Evolutionary conservation across 2,888 invertebrate genomes (phyloP).

Genomic region (Peribatodes rhomboidaria): DNA sequence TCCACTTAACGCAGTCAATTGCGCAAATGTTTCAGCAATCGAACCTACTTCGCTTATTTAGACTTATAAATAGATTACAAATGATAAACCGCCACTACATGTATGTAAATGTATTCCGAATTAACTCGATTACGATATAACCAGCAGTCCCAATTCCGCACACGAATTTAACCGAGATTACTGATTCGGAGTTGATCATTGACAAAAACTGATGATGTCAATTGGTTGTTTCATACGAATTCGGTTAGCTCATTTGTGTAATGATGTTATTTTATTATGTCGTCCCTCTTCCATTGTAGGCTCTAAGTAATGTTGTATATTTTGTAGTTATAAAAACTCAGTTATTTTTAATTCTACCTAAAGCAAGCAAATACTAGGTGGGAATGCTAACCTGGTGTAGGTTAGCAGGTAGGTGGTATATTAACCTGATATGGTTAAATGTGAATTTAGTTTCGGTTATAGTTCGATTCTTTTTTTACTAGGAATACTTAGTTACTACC

Average conservation of each 20-base stretch:
- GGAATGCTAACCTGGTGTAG: too few relatives aligned
- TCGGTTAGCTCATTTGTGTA: slow-evolving; percentile 12
- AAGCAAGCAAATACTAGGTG: too few relatives aligned
- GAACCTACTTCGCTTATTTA: slow-evolving; percentile 69
- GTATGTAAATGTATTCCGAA: slow-evolving; percentile 68
- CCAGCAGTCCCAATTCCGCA: slow-evolving; percentile 32
- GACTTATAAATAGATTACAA: slow-evolving; percentile 77
- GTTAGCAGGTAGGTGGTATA: too few relatives aligned
- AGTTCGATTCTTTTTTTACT: too few relatives aligned
- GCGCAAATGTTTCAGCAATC: neutral
- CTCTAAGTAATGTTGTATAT: neutral
- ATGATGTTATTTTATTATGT: neutral
- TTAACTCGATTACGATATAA: slow-evolving; percentile 57
- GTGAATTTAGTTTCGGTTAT: too few relatives aligned
- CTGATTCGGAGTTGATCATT: slow-evolving; percentile 31
- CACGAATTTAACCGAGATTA: slow-evolving; percentile 34
- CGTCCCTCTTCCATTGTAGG: neutral
- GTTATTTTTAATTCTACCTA: too few relatives aligned
- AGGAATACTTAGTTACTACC: too few relatives aligned
- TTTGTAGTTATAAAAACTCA: neutral
- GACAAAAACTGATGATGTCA: slow-evolving; percentile 30
- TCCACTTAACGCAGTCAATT: neutral
- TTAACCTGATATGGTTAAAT: too few relatives aligned
- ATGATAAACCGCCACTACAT: slow-evolving; percentile 67
- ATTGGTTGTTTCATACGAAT: slow-evolving; percentile 45